A percentile compares a stretch with the other conserved stretches of the same genome.
These are phyloP conservation scores for Ichneumoninae sp. DNA, from an alignment of 2,888 invertebrate genomes.

Conservation along the genomic window DNA sequence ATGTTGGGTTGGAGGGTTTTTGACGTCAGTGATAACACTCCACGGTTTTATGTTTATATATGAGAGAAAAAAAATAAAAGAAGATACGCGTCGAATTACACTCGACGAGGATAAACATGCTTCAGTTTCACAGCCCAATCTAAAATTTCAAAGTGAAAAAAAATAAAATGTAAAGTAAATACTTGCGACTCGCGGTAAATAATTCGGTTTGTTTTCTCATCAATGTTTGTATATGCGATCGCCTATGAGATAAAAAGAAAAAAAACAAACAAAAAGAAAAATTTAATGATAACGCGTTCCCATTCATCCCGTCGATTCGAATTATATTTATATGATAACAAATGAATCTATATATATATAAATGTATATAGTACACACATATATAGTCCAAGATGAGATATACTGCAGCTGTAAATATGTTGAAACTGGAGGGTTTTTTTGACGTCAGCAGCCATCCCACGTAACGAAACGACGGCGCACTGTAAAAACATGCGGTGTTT, in stretches of 20 bases:
- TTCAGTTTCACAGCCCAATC: constrained; percentile 46
- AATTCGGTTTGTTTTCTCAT: constrained; percentile 44
- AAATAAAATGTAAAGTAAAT: neutral
- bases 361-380: constrained; percentile 65
- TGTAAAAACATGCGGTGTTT: constrained; percentile 64
- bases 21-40: constrained; percentile 65
- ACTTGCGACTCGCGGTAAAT: neutral
- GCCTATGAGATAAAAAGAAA: neutral
- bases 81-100: constrained; percentile 42
- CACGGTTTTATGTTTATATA: constrained; percentile 56
- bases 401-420: constrained; percentile 68
- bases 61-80: constrained; percentile 27
- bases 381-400: constrained; percentile 67
- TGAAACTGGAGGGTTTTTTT: constrained; percentile 66
- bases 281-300: constrained; percentile 22
- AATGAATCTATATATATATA: constrained; percentile 61
- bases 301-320: constrained; percentile 57
- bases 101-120: constrained; percentile 45
- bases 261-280: constrained; percentile 25
- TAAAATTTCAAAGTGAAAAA: constrained; percentile 3
- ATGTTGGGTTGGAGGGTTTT: constrained; percentile 68
- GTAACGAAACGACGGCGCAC: constrained; percentile 63
- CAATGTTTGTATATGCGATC: constrained; percentile 31
- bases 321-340: constrained; percentile 64
- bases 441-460: constrained; percentile 68